Evolutionary conservation across 2,888 invertebrate genomes (phyloP).

Genomic region (Chrysomela aeneicollis): DNA sequence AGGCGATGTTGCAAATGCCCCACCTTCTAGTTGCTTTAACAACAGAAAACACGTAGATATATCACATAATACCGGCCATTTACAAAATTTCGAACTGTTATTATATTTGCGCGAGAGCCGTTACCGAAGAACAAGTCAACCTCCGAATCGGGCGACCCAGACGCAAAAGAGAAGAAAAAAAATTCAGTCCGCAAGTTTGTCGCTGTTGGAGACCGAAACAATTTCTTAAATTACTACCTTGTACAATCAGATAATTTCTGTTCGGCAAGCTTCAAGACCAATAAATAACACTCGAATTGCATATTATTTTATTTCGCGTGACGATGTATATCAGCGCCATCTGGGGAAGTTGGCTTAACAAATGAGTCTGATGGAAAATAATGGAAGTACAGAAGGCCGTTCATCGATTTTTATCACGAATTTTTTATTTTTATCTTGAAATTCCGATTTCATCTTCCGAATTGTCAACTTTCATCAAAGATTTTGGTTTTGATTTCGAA

Average conservation of each 20-base stretch:
- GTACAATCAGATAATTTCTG: slow-evolving; percentile 24
- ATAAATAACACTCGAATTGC: slow-evolving; percentile 24
- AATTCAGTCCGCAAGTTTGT: background rate
- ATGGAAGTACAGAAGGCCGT: no score
- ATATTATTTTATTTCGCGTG: slow-evolving; percentile 18
- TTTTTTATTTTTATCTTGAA: no score
- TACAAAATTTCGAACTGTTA: background rate
- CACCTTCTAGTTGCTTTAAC: background rate
- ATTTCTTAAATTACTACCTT: slow-evolving; percentile 25
- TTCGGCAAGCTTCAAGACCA: slow-evolving; percentile 15
- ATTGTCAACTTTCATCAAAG: no score
- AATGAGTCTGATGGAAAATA: slow-evolving; percentile 9
- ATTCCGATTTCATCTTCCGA: no score
- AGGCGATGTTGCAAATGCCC: background rate
- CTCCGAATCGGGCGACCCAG: background rate
- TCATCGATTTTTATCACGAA: no score
- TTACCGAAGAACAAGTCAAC: background rate
- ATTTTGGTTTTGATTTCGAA: no score
- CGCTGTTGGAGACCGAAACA: slow-evolving; percentile 12
- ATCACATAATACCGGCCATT: slow-evolving; percentile 1
- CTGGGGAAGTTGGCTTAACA: slow-evolving; percentile 24
- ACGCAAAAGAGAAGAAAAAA: background rate
- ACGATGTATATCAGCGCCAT: slow-evolving; percentile 25
- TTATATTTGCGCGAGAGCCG: background rate
- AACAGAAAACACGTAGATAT: background rate